Evolutionary conservation across 35 echinoderm and acorn worm species (phyloP), one percentile per base, ranked within the genome.

Genomic region (Anneissia japonica): DNA sequence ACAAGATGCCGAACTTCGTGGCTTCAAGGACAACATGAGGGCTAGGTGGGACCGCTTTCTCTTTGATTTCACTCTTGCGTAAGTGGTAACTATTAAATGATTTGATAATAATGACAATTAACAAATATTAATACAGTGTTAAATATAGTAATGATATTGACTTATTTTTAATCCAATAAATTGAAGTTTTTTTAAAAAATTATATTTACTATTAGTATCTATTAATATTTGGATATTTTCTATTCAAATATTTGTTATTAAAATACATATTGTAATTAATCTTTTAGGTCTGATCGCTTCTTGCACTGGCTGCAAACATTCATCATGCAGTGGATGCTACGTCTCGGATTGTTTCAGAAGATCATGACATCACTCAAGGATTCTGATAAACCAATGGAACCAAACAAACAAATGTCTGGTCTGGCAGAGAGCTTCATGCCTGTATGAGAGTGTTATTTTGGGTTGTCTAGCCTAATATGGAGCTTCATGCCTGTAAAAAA

Each of bases 41-140:
- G 86, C 86, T 5, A 88, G 86, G 81, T 88, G 86, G 86, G 45
- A 88, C 35, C 79, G 86, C 80, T 88, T 88, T 75, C 29, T 88
- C 11, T 88, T 81, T 88, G 86, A 88, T 55, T 88, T 88, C 21
- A 88, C 56, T 72, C 86, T 88, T 78, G 81, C 76, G 86, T 88
- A 76, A 76, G 74, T 45, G 4, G 4, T n/a, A n/a, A n/a, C n/a
- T n/a, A n/a, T n/a, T n/a, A n/a, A n/a, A n/a, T n/a, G n/a, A n/a
- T n/a, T n/a, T n/a, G n/a, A n/a, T n/a, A n/a, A n/a, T n/a, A n/a
- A n/a, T n/a, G n/a, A n/a, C n/a, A n/a, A n/a, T n/a, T n/a, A n/a
- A n/a, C n/a, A n/a, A n/a, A n/a, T n/a, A n/a, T n/a, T n/a, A n/a
- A n/a, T n/a, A n/a, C n/a, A n/a, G n/a, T n/a, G n/a, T n/a, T n/a